Conservation (phyloP, 1,140 invertebrate species). For the Lasioglossum albipes region DNA sequence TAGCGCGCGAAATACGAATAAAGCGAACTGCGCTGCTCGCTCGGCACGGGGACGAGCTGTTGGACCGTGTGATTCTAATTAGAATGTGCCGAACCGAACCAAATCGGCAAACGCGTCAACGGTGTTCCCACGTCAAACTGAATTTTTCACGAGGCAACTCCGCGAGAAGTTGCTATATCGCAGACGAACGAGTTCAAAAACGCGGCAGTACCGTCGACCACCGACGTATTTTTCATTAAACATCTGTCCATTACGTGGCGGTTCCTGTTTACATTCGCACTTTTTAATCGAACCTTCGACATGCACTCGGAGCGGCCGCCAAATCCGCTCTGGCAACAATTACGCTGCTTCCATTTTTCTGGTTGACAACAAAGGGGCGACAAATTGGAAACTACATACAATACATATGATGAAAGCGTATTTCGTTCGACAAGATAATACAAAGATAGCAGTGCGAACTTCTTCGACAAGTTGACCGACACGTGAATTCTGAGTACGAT, state of each 20-base stretch:
- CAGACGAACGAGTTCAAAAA: background rate
- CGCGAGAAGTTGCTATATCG: background rate
- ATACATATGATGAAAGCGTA: no score
- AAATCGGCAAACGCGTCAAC: background rate
- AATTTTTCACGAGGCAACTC: background rate
- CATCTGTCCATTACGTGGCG: background rate
- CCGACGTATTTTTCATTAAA: background rate
- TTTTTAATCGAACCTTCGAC: no score
- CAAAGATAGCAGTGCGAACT: no score
- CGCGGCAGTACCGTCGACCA: background rate
- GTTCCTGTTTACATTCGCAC: no score
- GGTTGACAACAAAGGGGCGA: no score
- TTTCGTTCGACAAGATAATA: no score
- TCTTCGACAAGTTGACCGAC: no score
- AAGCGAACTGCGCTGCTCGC: background rate
- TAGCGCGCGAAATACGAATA: conserved; percentile 42
- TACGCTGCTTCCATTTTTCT: no score
- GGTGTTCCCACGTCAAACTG: background rate
- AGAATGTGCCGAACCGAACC: conserved; percentile 38
- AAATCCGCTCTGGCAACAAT: no score
- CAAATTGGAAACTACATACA: no score
- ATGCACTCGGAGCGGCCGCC: no score
- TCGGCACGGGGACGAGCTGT: background rate
- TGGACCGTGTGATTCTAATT: conserved; percentile 40
- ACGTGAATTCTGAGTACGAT: no score